Base-by-base conservation (phyloP, 2,797 vertebrate genomes). In the Sebastolobus altivelis region DNA sequence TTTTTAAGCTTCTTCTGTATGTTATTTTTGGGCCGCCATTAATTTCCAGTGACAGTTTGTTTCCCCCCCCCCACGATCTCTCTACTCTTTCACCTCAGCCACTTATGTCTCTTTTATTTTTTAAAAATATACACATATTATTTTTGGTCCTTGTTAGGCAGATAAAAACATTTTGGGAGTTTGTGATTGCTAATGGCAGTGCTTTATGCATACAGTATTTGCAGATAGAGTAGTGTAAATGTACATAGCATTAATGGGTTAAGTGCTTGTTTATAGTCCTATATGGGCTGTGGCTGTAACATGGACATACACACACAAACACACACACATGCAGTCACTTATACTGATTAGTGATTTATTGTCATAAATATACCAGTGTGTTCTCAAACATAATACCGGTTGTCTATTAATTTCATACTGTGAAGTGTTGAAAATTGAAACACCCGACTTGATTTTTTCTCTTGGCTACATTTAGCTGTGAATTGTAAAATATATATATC, bases 21-120 rank as follows among this genome's bases (percentile, higher is more conserved):
- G 75, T 80, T 84, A 74, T 83, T 84, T 84, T 86, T 70, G 65
- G 67, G 35, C 37, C 8, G 22, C 31, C 65, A 65, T 83, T 85
- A 25, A 86, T 89, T 87, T 80, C 12, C 13, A 14, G 14, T 81
- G 77, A 77, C 81, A 56, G 55, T 74, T 71, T 75, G 35, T 49
- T 63, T 25, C 12, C 1, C 0, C 20, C 1, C 2, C 16, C 46
- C 14, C 6, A 25, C n/a, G 40, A 25, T 54, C 63, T 43, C 69
- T 33, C 7, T 25, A 4, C 33, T 75, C 3, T 59, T 13, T 55
- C 33, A 60, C 60, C n/a, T 46, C 14, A 14, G 8, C 38, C 46
- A 4, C 35, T 43, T 61, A 52, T 38, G 8, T 37, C 7, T 38
- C 11, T 35, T 75, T 73, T 55, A n/a, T 61, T 52, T 38, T 29